Conservation (phyloP, 2,797 vertebrate genomes). For the Spondyliosoma cantharus region DNA sequence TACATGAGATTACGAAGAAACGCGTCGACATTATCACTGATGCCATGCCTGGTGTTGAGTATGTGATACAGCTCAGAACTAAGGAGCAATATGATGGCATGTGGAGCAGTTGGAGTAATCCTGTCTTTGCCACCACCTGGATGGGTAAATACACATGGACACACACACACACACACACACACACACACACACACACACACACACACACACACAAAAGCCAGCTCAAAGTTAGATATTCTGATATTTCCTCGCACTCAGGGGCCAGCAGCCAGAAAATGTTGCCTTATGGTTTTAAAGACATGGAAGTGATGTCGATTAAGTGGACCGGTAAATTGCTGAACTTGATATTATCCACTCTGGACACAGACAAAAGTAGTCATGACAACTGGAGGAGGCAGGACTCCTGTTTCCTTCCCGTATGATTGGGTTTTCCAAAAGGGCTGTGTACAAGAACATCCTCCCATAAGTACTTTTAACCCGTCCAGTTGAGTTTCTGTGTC, state of each 20-base stretch:
- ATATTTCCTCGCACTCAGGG: neutral
- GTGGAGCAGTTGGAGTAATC: constrained; percentile 91
- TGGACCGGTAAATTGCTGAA: neutral
- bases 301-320: neutral
- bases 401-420: constrained; percentile 47
- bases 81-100: constrained; percentile 86
- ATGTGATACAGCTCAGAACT: constrained; percentile 84
- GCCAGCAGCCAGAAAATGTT: neutral
- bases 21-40: constrained; percentile 77
- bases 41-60: constrained; percentile 72
- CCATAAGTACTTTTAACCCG: neutral
- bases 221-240: neutral
- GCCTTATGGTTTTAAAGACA: neutral
- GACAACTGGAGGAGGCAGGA: constrained; percentile 22
- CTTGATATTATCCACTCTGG: neutral
- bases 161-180: constrained; percentile 8
- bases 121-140: constrained; percentile 83
- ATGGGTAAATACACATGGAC: constrained; percentile 75
- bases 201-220: neutral
- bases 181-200: neutral
- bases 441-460: neutral
- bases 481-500: constrained; percentile 3
- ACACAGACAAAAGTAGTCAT: constrained; percentile 48
- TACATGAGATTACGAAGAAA: fast-evolving
- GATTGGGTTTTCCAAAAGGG: constrained; percentile 5